Base-by-base conservation (phyloP, 2,888 invertebrate species). In the Ceriagrion tenellum region DNA sequence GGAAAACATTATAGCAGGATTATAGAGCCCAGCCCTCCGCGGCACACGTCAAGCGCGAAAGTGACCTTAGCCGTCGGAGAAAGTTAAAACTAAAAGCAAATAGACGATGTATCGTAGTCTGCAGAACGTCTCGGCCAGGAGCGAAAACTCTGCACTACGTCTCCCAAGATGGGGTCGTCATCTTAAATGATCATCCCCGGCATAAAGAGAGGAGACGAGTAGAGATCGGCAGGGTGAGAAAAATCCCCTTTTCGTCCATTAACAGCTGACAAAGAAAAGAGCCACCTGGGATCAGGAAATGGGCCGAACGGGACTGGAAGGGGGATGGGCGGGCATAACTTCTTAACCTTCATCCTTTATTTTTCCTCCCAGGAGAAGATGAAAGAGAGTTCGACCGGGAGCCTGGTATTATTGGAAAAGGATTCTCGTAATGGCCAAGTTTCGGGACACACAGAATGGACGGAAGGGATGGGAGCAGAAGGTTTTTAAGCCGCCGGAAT, bases 391-490 rank as follows among this genome's bases (percentile, higher is more conserved):
- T 90, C 90, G 30, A 90, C 13, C 3, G 12, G 35, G 30, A 56
- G 69, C 26, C 3, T 23, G 69, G n/a, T 90, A 56, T 90, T 90
- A 90, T 35, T 90, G 90, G 23, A 90, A 90, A 90, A 16, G 90
- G 55, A 56, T 90, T 90, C 55, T 30, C 56, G n/a, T 90, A 90
- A 90, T 56, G 90, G 56, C 56, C 56, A 90, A 90, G 90, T 55
- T 90, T 90, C 30, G 55, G 59, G 30, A 20, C 56, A 26, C 69
- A 59, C 59, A 20, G 13, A 59, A 59, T 20, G 59, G 59, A 59
- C 4, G 59, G 59, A 59, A 59, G 59, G 59, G 59, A 20, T 20
- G 59, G 26, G 30, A 55, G 90, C 6, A 23, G 40, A 30, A 55
- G n/a, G 90, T 56, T n/a, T 23, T 90, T 26, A 26, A 69, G 90